Evolutionary conservation across 2,888 invertebrate genomes (phyloP).

Genomic region (Octodonta nipae): DNA sequence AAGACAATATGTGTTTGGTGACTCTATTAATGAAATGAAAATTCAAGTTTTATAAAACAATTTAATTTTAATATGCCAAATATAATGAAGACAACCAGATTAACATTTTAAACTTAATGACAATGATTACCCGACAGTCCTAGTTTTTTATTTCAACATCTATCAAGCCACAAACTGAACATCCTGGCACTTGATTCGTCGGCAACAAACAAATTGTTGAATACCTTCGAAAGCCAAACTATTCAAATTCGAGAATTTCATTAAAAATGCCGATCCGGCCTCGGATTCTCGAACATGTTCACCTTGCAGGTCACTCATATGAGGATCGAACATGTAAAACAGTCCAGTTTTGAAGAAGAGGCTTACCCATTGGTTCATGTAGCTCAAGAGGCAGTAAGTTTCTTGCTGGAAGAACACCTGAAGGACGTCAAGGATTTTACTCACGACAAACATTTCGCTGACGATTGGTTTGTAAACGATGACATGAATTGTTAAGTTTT

Average conservation of each 20-base stretch:
- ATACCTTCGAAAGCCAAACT: constrained; percentile 19
- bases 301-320: constrained; percentile 42
- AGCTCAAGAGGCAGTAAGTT: constrained; percentile 41
- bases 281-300: constrained; percentile 8
- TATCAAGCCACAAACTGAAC: constrained; percentile 18
- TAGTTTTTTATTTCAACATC: constrained; percentile 13
- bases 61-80: no score
- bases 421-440: constrained; percentile 30
- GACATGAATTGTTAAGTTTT: constrained; percentile 33
- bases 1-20: no score
- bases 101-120: no score
- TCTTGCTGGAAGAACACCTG: constrained; percentile 46
- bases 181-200: constrained; percentile 8
- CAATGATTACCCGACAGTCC: no score
- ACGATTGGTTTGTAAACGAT: constrained; percentile 27
- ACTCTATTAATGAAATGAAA: no score
- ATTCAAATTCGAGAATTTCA: constrained; percentile 18
- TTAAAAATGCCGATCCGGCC: constrained; percentile 19
- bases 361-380: constrained; percentile 40
- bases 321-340: constrained; percentile 50
- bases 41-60: no score
- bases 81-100: no score
- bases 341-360: constrained; percentile 40
- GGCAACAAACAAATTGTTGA: constrained; percentile 6
- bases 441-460: constrained; percentile 17